These are phyloP conservation scores for Dusona sp. DNA, from an alignment of 2,888 invertebrate species.

Conservation along the genomic window DNA sequence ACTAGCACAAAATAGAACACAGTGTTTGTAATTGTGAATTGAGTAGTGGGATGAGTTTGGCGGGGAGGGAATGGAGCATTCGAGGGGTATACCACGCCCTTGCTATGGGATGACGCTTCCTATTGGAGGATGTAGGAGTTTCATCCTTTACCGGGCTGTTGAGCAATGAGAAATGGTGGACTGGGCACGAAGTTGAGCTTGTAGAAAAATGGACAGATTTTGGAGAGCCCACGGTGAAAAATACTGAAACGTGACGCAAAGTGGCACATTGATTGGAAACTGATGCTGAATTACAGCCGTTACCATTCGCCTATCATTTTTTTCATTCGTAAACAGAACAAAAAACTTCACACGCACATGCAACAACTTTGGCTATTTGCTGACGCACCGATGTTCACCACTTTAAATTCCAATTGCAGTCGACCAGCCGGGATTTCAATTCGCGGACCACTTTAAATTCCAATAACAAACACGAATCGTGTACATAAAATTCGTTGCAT, in stretches of 20 bases:
- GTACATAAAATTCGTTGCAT: constrained; percentile 7
- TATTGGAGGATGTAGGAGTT: constrained; percentile 73
- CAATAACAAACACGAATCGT: constrained; percentile 7
- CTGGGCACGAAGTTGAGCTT: constrained; percentile 19
- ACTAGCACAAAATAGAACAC: constrained; percentile 81
- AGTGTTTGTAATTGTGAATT: constrained; percentile 81
- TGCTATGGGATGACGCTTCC: constrained; percentile 54
- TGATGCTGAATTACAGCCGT: constrained; percentile 19
- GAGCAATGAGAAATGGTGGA: constrained; percentile 40
- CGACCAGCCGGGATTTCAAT: constrained; percentile 3
- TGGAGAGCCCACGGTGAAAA: constrained; percentile 80
- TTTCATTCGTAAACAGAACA: constrained; percentile 2
- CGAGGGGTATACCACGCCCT: constrained; percentile 73
- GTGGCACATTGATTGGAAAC: constrained; percentile 40
- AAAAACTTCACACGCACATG: neutral
- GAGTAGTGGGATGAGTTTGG: constrained; percentile 69
- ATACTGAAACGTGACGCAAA: constrained; percentile 42
- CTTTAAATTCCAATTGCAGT: constrained; percentile 4
- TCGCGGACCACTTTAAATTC: constrained; percentile 15
- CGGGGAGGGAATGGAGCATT: constrained; percentile 61
- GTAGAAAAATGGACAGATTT: constrained; percentile 71
- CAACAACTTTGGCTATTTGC: constrained; percentile 8
- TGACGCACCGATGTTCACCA: neutral
- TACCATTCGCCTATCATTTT: neutral
- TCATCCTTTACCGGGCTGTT: constrained; percentile 52